Conservation (phyloP, 2,797 vertebrate genomes). For the Galago senegalensis region DNA sequence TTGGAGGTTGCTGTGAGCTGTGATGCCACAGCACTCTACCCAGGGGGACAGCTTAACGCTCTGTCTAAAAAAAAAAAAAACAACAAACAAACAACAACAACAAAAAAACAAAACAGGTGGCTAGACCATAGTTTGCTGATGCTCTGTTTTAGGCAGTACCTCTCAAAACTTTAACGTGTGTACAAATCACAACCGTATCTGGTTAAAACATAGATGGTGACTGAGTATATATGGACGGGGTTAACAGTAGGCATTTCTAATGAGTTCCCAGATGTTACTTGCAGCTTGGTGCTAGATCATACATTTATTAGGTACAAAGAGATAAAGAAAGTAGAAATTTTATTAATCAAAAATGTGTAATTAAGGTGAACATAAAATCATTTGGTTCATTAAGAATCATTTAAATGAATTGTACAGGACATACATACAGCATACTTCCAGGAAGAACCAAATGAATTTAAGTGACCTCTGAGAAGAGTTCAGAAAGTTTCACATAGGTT, state of each 20-base stretch:
- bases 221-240: neutral
- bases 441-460: constrained; percentile 46
- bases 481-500: constrained; percentile 14
- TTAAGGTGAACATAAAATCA: neutral
- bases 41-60: too few species aligned
- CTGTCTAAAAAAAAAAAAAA: too few species aligned
- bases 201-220: neutral
- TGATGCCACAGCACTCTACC: too few species aligned
- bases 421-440: neutral
- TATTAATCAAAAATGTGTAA: constrained; percentile 21
- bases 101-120: neutral
- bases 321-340: constrained; percentile 38
- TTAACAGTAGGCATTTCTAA: neutral
- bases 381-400: constrained; percentile 11
- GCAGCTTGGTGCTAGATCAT: neutral
- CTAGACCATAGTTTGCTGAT: neutral
- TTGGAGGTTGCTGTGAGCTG: too few species aligned
- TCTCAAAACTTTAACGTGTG: constrained; percentile 27
- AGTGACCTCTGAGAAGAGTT: constrained; percentile 31
- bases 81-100: too few species aligned
- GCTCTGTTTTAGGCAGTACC: neutral
- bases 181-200: constrained; percentile 14
- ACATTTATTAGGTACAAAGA: neutral
- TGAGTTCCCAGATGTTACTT: neutral
- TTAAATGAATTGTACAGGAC: constrained; percentile 46